phyloP scores from a whole-genome alignment of 2,113 vertebrate genomes.

The Chionis minor region DNA sequence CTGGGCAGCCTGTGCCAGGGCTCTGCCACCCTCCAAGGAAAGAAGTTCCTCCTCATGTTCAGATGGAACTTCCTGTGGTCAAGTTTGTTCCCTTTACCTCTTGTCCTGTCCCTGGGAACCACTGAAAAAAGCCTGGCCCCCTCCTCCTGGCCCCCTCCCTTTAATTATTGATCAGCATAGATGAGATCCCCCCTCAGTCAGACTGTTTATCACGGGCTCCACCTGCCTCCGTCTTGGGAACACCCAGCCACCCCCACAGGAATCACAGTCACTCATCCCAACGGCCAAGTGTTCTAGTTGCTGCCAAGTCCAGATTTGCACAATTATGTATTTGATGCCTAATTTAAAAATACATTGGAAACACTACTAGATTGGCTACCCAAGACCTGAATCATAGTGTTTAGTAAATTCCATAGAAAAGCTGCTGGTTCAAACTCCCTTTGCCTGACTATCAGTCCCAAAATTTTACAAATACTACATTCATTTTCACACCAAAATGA shows the following conservation, averaged over 20 bases:
- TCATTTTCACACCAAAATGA: background rate
- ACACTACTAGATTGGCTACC: background rate
- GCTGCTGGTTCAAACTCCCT: background rate
- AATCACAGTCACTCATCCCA: fast-evolving
- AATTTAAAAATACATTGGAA: background rate
- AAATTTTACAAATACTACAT: background rate
- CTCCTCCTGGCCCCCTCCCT: too few relatives aligned
- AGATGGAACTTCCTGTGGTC: too few relatives aligned
- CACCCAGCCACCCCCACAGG: background rate
- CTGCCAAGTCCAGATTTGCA: background rate
- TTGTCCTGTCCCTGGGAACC: too few relatives aligned
- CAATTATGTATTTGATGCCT: background rate
- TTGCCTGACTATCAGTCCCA: background rate
- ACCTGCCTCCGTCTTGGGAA: background rate
- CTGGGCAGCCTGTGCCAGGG: too few relatives aligned
- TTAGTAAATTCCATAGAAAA: background rate
- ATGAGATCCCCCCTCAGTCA: too few relatives aligned
- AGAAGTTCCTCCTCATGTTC: too few relatives aligned
- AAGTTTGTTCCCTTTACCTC: too few relatives aligned
- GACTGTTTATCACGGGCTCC: background rate
- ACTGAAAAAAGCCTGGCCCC: too few relatives aligned
- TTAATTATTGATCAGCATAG: too few relatives aligned
- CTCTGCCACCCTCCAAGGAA: too few relatives aligned
- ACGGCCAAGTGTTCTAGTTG: background rate
- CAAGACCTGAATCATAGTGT: background rate